Percentiles rank a stretch among this genome's conserved stretches.
These are phyloP conservation scores for Lycocorax pyrrhopterus DNA, from an alignment of 2,113 vertebrate genomes.

Conservation along the genomic window DNA sequence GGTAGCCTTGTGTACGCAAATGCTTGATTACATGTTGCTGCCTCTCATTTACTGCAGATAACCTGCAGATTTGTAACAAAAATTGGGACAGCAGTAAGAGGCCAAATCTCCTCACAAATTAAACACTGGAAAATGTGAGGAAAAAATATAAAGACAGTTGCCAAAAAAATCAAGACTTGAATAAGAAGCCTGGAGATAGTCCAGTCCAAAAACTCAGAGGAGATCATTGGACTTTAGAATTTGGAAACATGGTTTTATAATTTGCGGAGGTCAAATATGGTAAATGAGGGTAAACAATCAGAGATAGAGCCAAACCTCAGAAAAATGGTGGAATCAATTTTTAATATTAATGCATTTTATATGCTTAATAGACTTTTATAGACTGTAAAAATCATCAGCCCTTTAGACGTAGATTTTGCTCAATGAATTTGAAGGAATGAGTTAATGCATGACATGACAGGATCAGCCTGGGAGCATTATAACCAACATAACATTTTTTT, in stretches of 20 bases:
- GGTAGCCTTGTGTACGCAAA: background rate
- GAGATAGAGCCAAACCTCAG: background rate
- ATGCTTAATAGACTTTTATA: background rate
- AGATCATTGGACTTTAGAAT: background rate
- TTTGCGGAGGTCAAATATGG: background rate
- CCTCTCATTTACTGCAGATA: background rate
- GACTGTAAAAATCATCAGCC: background rate
- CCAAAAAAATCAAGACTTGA: background rate
- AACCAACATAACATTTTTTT: background rate
- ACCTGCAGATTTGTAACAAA: background rate
- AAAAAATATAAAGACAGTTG: background rate
- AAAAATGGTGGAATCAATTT: background rate
- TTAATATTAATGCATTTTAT: background rate
- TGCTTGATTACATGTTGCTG: background rate
- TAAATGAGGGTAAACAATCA: background rate
- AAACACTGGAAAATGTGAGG: background rate
- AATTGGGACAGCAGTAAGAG: background rate
- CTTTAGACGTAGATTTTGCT: background rate
- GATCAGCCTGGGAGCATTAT: background rate
- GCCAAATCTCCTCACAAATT: background rate
- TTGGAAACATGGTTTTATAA: background rate
- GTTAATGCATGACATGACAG: background rate
- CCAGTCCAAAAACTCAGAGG: background rate
- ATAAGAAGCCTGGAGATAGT: background rate
- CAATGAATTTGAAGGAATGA: background rate